Evolutionary conservation across 2,888 invertebrate species (phyloP).

Genomic region (Trissoscelio sp.): DNA sequence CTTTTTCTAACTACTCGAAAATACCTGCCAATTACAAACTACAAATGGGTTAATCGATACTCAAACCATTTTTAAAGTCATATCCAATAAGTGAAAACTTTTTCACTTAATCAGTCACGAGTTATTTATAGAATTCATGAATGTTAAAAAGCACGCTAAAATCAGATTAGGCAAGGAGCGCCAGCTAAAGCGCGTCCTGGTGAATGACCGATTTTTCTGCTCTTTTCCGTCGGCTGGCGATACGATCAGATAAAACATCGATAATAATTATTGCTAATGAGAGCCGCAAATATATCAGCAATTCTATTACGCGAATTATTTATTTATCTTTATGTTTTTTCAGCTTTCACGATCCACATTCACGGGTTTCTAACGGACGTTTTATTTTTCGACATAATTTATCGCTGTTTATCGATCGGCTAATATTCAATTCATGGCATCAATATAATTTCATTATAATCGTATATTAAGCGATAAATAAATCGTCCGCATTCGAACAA

Average conservation of each 20-base stretch:
- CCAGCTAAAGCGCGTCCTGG: conserved; percentile 33
- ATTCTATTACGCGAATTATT: conserved; percentile 29
- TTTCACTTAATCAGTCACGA: background rate
- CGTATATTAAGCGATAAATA: conserved; percentile 15
- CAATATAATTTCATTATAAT: conserved; percentile 25
- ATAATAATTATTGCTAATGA: conserved; percentile 40
- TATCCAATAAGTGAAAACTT: background rate
- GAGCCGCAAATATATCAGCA: conserved; percentile 7
- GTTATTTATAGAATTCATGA: conserved; percentile 37
- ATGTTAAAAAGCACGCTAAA: conserved; percentile 33
- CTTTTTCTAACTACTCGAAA: too few relatives aligned
- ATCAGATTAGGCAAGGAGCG: conserved; percentile 38
- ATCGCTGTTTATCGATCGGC: background rate
- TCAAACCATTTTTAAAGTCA: too few relatives aligned
- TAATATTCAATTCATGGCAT: conserved; percentile 12
- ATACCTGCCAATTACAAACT: too few relatives aligned
- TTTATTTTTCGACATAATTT: conserved; percentile 27
- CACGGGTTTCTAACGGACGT: conserved; percentile 21
- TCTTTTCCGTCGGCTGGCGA: conserved; percentile 13
- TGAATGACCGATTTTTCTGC: conserved; percentile 45
- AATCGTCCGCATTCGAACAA: conserved; percentile 1
- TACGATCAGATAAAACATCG: conserved; percentile 26
- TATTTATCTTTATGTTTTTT: conserved; percentile 15
- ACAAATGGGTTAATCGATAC: too few relatives aligned
- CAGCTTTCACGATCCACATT: conserved; percentile 32